Base-by-base conservation (phyloP, 2,797 vertebrate genomes). In the Florisuga fusca region DNA sequence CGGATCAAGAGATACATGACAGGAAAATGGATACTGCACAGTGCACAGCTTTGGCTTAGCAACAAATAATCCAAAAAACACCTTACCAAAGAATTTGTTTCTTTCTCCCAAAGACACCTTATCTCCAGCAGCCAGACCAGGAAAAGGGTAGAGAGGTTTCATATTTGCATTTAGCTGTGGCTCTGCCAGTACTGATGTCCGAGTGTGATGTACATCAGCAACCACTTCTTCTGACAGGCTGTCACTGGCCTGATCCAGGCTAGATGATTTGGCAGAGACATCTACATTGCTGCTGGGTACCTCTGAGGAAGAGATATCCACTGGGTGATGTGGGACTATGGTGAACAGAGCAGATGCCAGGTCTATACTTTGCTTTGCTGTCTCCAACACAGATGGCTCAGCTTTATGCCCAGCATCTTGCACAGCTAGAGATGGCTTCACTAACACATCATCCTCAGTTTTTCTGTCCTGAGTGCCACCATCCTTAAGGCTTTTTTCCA, bases 51-150 rank as follows among this genome's bases (percentile, higher is more conserved):
- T 7, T 62, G 73, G 31, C 5, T 84, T 54, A 84, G 22, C 62
- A 48, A 41, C 10, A 31, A 54, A 69, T 21, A 79, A 64, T 51
- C 11, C 29, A 14, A 5, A 68, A 66, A 54, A 3, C 5, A 12
- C n/a, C 85, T 96, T 95, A 97, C 96, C 96, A 48, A 78, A 71
- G 31, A 87, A 27, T 20, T 83, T 64, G 10, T 41, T 50, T 15
- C 22, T 54, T 53, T 78, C 90, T 84, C 7, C 84, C 36, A 9
- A 63, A 12, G 62, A 36, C 16, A 31, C 21, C 9, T 1, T 10
- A 10, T 64, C 72, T 46, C 54, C 87, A 82, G 51, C 50, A 41
- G 55, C 55, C 75, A 31, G 21, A 26, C 4, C 61, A 67, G 84
- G 27, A 94, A 77, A 45, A 4, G 55, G 9, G 25, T 41, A 10